phyloP scores from a whole-genome alignment of 2,888 invertebrate species.

The Eupithecia dodoneata region DNA sequence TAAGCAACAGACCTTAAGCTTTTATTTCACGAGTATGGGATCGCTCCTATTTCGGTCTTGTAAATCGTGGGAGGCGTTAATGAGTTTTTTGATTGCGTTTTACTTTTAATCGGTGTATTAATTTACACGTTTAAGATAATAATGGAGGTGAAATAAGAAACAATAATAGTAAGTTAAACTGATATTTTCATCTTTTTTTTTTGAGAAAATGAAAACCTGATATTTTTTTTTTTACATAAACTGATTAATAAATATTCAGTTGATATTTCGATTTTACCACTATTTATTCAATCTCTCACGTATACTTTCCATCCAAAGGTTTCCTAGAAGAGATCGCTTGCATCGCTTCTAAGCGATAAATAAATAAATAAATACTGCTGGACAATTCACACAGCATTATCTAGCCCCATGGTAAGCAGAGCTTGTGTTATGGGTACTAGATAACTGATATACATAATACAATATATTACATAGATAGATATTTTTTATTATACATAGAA shows the following conservation, averaged over 20 bases:
- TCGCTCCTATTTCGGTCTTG: conserved; percentile 46
- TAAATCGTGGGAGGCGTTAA: conserved; percentile 34
- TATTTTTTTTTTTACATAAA: no score
- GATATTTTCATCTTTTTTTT: neutral
- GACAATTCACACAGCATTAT: no score
- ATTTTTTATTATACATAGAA: no score
- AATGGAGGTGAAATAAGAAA: neutral
- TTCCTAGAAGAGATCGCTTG: no score
- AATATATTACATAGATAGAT: no score
- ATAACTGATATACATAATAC: no score
- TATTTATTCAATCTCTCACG: neutral
- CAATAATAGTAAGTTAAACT: neutral
- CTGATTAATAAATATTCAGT: no score
- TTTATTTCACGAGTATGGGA: conserved; percentile 15
- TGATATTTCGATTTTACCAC: neutral
- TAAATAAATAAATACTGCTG: no score
- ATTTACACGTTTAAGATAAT: conserved; percentile 3
- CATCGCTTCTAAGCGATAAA: no score
- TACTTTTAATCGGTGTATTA: conserved; percentile 13
- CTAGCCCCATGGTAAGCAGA: no score
- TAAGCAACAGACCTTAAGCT: neutral
- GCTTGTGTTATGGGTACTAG: no score
- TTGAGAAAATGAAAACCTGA: neutral
- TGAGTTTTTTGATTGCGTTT: conserved; percentile 22
- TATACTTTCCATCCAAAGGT: no score